Evolutionary conservation across 2,888 invertebrate species (phyloP), one percentile per base, ranked within the genome.

Genomic region (Aphodius granarius): DNA sequence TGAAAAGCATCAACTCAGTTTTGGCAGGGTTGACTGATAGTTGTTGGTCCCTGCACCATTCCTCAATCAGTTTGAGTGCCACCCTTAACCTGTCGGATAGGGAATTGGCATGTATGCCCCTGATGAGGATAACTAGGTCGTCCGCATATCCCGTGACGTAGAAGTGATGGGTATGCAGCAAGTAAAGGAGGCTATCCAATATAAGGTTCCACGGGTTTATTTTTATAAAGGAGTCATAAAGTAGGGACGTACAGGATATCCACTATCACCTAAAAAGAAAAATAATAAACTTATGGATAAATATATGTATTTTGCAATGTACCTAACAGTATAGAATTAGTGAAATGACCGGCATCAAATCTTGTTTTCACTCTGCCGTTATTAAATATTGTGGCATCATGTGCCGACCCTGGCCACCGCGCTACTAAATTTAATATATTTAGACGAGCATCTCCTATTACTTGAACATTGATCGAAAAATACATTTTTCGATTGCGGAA

Each of bases 381-480:
- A 22, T 76, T 75, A 74, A 80, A 80, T 64, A 81, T 80, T 22
- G 75, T 76, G 5, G 73, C 20, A 63, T 79, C 79, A 62, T 80
- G 78, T 43, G 43, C 13, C 6, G 78, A 80, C 1, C 76, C 77
- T 65, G 78, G 76, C 79, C 79, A 81, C 13, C 78, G 72, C 43
- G 78, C 78, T 62, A 79, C 79, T 68, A 80, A 72, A 77, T 81
- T 74, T 13, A 71, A 43, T 19, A 83, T 79, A 71, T 76, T 78
- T 23, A 83, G 72, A 23, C 78, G 66, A n/a, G 79, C 76, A 76
- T 83, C 78, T 22, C 76, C 79, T 15, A 81, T 75, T 5, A 75
- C 77, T 75, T 83, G 82, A n/a, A 83, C 81, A 76, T 83, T 83
- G 0, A 83, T 21, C n/a, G n/a, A 82, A 79, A 83, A 83, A 72